Conservation (phyloP, 2,888 invertebrate species). For the Chouioia cunea region DNA sequence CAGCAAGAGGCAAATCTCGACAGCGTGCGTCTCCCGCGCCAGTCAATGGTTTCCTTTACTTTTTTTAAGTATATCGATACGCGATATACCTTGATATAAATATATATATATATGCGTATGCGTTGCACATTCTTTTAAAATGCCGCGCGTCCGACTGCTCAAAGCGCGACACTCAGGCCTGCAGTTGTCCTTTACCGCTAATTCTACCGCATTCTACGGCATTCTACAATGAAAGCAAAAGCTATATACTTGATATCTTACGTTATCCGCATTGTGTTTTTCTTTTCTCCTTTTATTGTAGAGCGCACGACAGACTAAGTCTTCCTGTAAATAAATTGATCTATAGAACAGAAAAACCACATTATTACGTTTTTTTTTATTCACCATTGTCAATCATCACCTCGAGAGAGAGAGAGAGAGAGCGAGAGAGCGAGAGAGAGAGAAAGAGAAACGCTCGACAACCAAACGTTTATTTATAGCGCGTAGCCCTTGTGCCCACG, state of each 20-base stretch:
- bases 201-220: constrained; percentile 46
- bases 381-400: constrained; percentile 34
- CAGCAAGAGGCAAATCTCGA: too few relatives aligned
- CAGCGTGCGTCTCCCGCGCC: too few relatives aligned
- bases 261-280: constrained; percentile 43
- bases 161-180: constrained; percentile 36
- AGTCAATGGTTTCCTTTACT: too few relatives aligned
- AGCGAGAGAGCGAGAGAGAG: too few relatives aligned
- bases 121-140: too few relatives aligned
- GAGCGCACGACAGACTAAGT: constrained; percentile 49
- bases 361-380: constrained; percentile 36
- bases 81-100: too few relatives aligned
- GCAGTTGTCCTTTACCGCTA: constrained; percentile 36
- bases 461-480: not conserved
- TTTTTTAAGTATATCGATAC: too few relatives aligned
- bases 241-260: constrained; percentile 43
- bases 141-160: constrained; percentile 27
- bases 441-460: too few relatives aligned
- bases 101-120: too few relatives aligned
- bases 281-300: constrained; percentile 48
- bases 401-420: too few relatives aligned
- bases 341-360: constrained; percentile 32
- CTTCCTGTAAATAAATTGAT: constrained; percentile 50
- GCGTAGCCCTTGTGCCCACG: not conserved
- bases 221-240: constrained; percentile 23